These are phyloP conservation scores for Lasius fuliginosus DNA, from an alignment of 2,888 invertebrate species.

Conservation along the genomic window DNA sequence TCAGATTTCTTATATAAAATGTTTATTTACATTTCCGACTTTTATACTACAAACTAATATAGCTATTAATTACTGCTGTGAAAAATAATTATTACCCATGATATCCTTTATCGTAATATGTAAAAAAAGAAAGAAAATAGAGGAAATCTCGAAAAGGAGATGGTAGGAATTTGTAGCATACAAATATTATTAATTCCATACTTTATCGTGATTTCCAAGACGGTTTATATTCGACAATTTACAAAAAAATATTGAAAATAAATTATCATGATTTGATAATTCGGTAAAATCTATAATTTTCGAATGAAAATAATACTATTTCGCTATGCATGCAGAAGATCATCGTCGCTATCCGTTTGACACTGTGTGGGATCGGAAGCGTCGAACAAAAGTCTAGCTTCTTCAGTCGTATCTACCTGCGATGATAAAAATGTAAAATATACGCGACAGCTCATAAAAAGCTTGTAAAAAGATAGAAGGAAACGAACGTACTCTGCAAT, in stretches of 20 bases:
- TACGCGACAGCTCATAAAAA: background rate
- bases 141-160: background rate
- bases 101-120: background rate
- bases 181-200: constrained; percentile 3
- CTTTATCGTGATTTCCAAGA: constrained; percentile 4
- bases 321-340: constrained; percentile 77
- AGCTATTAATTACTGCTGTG: background rate
- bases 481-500: constrained; percentile 78
- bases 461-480: background rate
- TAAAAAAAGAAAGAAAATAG: background rate
- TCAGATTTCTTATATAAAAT: background rate
- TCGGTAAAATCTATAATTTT: background rate
- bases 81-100: background rate
- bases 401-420: constrained; percentile 82
- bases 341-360: constrained; percentile 82
- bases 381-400: constrained; percentile 81
- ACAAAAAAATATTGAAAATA: constrained; percentile 29
- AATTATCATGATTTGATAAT: background rate
- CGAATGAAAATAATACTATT: background rate
- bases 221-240: background rate
- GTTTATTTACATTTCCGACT: background rate
- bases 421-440: constrained; percentile 50
- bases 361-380: constrained; percentile 77
- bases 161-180: background rate
- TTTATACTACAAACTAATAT: background rate